phyloP scores from a whole-genome alignment of 2,113 vertebrate genomes.

The Spea bombifrons region DNA sequence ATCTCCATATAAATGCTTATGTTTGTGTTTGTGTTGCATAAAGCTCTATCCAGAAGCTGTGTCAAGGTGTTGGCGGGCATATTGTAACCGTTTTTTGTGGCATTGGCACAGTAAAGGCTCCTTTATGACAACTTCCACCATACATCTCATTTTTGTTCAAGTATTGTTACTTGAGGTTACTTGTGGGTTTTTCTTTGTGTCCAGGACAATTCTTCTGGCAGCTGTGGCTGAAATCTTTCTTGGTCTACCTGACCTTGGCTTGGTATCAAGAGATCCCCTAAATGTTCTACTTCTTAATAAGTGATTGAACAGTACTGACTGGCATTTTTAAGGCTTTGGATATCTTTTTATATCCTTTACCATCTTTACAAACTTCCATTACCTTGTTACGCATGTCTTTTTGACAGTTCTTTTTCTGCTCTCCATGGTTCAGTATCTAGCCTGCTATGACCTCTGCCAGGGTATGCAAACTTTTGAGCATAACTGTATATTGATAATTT shows the following conservation, averaged over 20 bases:
- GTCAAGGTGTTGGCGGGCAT: too few species aligned
- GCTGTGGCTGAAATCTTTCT: neutral
- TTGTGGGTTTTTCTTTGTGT: neutral
- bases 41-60: too few species aligned
- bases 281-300: neutral
- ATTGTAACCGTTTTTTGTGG: too few species aligned
- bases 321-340: neutral
- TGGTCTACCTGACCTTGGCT: neutral
- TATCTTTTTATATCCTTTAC: neutral
- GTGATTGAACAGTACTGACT: neutral
- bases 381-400: neutral
- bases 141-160: too few species aligned
- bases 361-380: neutral
- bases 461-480: too few species aligned
- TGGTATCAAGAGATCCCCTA: neutral
- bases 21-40: too few species aligned
- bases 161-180: neutral
- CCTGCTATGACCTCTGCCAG: too few species aligned
- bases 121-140: too few species aligned
- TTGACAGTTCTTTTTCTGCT: neutral
- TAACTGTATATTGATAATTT: too few species aligned
- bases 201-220: neutral
- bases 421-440: neutral
- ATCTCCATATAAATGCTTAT: too few species aligned
- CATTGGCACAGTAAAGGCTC: too few species aligned